Conservation (phyloP, 2,888 invertebrate species). For the Crocallis elinguaria region DNA sequence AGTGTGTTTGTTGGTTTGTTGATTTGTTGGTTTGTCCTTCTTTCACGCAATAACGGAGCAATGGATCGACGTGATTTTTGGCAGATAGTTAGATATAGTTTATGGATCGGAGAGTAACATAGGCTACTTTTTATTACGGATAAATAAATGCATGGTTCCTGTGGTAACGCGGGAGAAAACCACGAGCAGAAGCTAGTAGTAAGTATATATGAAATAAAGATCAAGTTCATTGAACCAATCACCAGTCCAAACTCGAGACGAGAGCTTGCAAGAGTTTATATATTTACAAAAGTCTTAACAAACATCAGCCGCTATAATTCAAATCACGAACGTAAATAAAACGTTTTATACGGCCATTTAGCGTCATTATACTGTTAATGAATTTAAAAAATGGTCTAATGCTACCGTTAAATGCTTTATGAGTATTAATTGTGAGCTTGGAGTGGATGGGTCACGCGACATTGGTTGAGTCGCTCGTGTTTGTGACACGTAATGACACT, state of each 20-base stretch:
- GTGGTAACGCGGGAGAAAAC: too few relatives aligned
- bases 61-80: too few relatives aligned
- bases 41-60: too few relatives aligned
- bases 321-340: conserved; percentile 74
- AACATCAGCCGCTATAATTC: conserved; percentile 54
- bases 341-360: conserved; percentile 70
- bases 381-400: conserved; percentile 68
- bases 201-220: too few relatives aligned
- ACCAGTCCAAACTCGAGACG: not conserved
- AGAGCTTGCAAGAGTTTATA: conserved; percentile 7
- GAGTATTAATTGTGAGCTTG: conserved; percentile 64
- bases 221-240: too few relatives aligned
- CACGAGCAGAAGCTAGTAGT: too few relatives aligned
- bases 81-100: too few relatives aligned
- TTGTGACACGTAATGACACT: not conserved
- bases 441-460: conserved; percentile 49
- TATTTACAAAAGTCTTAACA: conserved; percentile 29
- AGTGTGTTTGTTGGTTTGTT: too few relatives aligned
- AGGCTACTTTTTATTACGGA: too few relatives aligned
- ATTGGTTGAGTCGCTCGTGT: not conserved
- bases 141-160: too few relatives aligned
- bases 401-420: conserved; percentile 60
- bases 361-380: conserved; percentile 68
- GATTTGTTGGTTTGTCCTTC: too few relatives aligned
- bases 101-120: too few relatives aligned